Evolutionary conservation across 2,888 invertebrate genomes (phyloP).

Genomic region (Gisinianus flammeolus): DNA sequence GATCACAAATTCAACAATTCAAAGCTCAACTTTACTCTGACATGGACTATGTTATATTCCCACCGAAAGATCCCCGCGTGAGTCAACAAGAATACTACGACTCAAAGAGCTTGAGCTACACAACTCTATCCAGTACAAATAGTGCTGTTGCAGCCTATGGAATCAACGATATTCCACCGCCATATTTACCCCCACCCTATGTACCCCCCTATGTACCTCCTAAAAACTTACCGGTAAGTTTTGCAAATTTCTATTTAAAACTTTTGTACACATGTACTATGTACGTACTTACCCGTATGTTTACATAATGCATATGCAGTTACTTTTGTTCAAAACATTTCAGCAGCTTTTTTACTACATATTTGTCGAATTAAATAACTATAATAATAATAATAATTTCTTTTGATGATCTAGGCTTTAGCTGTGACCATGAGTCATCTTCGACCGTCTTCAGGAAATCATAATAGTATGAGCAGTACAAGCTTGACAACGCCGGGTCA

Average conservation of each 20-base stretch:
- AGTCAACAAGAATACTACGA: slow-evolving; percentile 91
- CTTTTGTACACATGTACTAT: too few relatives aligned
- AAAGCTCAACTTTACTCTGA: slow-evolving; percentile 89
- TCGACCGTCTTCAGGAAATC: too few relatives aligned
- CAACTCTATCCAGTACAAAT: slow-evolving; percentile 62
- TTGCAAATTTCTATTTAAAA: too few relatives aligned
- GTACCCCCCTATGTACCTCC: slow-evolving; percentile 55
- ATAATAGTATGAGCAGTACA: not conserved
- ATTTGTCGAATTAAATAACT: too few relatives aligned
- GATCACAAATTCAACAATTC: slow-evolving; percentile 82
- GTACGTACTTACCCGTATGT: too few relatives aligned
- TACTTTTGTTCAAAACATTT: too few relatives aligned
- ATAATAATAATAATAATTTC: too few relatives aligned
- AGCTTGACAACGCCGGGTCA: too few relatives aligned
- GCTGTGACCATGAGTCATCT: too few relatives aligned
- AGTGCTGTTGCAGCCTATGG: slow-evolving; percentile 60
- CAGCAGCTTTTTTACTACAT: too few relatives aligned
- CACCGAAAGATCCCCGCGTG: slow-evolving; percentile 84
- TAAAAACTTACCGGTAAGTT: not conserved
- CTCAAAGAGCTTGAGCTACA: slow-evolving; percentile 70
- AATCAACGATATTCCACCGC: slow-evolving; percentile 61
- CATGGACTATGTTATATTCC: slow-evolving; percentile 90
- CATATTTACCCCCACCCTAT: slow-evolving; percentile 62
- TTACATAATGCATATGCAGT: too few relatives aligned
- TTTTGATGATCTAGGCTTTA: too few relatives aligned